A percentile compares a stretch with the other conserved stretches of the same genome.
phyloP scores from a whole-genome alignment of 2,888 invertebrate species.

The Abrostola tripartita region DNA sequence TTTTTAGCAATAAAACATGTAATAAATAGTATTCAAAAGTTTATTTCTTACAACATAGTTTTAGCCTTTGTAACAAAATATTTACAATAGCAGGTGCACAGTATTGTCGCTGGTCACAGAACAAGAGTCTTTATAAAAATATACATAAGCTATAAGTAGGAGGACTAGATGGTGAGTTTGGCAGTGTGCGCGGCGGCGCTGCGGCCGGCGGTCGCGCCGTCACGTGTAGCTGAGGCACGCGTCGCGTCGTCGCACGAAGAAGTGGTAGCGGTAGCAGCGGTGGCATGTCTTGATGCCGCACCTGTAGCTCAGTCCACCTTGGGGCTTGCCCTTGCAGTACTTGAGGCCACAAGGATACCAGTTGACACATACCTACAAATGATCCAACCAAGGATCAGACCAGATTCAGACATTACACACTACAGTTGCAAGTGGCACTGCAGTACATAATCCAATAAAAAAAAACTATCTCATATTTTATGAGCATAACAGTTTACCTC shows the following conservation, averaged over 20 bases:
- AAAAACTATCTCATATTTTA: no score
- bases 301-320: slow-evolving; percentile 92
- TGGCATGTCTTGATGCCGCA: slow-evolving; percentile 99
- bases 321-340: slow-evolving; percentile 95
- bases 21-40: slow-evolving; percentile 60
- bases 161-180: slow-evolving; percentile 44
- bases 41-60: slow-evolving; percentile 55
- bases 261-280: slow-evolving; percentile 96
- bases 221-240: slow-evolving; percentile 76
- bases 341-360: slow-evolving; percentile 99
- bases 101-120: slow-evolving; percentile 61
- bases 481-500: slow-evolving; percentile 81
- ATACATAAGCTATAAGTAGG: slow-evolving; percentile 36
- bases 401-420: no score
- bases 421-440: no score
- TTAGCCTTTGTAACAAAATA: slow-evolving; percentile 67
- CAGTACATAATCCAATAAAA: no score
- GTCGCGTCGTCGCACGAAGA: slow-evolving; percentile 94
- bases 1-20: slow-evolving; percentile 43
- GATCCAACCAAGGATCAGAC: no score
- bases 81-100: slow-evolving; percentile 65
- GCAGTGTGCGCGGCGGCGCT: slow-evolving; percentile 51
- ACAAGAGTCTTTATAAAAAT: slow-evolving; percentile 52
- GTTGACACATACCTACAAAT: slow-evolving; percentile 91
- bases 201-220: slow-evolving; percentile 65